Conservation (phyloP, 1,140 invertebrate species). For the Cyphomyrmex costatus region DNA sequence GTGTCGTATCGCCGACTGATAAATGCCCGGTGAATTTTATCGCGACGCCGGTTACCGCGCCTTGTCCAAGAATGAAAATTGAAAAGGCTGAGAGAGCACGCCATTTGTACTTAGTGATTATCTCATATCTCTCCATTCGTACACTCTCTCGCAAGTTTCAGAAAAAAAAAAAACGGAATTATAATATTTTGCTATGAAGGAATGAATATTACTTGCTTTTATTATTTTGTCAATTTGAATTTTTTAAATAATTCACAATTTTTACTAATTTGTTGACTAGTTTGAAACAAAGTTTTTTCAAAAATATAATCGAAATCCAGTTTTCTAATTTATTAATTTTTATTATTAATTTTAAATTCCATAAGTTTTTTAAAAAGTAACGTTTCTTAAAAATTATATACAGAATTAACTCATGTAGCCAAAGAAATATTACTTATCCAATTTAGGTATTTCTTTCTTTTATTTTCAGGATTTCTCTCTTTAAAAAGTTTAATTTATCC, state of each 20-base stretch:
- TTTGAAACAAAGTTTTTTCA: background rate
- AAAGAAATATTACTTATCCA: background rate
- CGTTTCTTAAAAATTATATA: background rate
- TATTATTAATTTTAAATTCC: conserved; percentile 1
- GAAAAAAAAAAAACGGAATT: background rate
- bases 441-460: background rate
- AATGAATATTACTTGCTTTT: conserved; percentile 21
- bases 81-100: conserved; percentile 28
- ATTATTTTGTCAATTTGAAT: background rate
- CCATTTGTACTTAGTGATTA: conserved; percentile 52
- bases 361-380: background rate
- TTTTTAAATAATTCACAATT: background rate
- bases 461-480: background rate
- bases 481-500: background rate
- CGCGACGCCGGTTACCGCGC: conserved; percentile 49
- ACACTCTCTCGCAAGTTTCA: background rate
- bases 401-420: background rate
- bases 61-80: conserved; percentile 56
- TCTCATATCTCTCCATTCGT: conserved; percentile 41
- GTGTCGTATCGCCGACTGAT: conserved; percentile 52
- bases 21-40: conserved; percentile 62
- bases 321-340: conserved; percentile 7
- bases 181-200: background rate
- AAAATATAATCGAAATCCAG: background rate
- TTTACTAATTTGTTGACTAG: background rate